Percentiles rank a stretch among this genome's conserved stretches.
These are phyloP conservation scores for Balanococcus diminutus DNA, from an alignment of 2,888 invertebrate species.

Conservation along the genomic window DNA sequence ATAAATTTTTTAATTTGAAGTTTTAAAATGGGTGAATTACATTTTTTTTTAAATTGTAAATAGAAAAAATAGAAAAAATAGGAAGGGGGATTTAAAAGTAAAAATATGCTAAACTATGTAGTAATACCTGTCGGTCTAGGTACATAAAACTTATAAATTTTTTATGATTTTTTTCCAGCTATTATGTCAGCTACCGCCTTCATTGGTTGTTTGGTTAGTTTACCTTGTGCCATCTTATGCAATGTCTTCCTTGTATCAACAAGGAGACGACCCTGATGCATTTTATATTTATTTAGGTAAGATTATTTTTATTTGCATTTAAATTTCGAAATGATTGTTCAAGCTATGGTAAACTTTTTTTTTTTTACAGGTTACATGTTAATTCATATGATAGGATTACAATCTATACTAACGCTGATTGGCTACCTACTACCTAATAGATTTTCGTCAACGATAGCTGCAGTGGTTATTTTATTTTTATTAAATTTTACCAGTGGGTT, in stretches of 20 bases:
- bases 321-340: background rate
- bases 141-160: too few species aligned
- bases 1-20: background rate
- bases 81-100: too few species aligned
- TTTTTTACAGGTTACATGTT: conserved; percentile 71
- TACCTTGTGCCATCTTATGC: conserved; percentile 87
- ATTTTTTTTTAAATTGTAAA: too few species aligned
- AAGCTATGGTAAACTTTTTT: background rate
- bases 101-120: too few species aligned
- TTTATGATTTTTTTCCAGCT: conserved; percentile 66
- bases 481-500: conserved; percentile 72
- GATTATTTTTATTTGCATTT: conserved; percentile 49
- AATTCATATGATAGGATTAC: conserved; percentile 72
- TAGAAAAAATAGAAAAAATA: too few species aligned
- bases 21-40: too few species aligned
- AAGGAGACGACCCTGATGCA: conserved; percentile 58
- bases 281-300: conserved; percentile 61
- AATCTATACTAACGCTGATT: conserved; percentile 71
- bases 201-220: conserved; percentile 79
- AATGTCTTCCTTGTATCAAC: conserved; percentile 79
- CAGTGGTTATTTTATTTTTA: conserved; percentile 68
- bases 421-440: conserved; percentile 72
- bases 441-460: conserved; percentile 70
- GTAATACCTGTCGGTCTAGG: too few species aligned
- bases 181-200: conserved; percentile 77